Conservation (phyloP, 2,113 vertebrate species). For the Cynopterus brachyotis region DNA sequence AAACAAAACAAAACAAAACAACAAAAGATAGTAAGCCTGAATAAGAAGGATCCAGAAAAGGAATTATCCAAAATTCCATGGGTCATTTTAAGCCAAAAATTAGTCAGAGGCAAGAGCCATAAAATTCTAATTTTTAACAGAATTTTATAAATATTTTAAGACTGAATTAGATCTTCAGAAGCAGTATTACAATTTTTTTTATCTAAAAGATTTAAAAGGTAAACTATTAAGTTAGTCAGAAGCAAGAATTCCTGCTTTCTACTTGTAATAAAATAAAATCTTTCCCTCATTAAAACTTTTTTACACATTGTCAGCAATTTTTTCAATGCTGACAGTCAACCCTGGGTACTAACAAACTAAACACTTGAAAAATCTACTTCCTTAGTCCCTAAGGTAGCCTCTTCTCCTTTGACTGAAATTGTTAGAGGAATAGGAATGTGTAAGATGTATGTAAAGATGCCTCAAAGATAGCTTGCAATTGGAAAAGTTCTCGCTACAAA, state of each 20-base stretch:
- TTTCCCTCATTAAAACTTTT: constrained; percentile 31
- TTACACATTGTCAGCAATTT: constrained; percentile 52
- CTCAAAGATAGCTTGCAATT: constrained; percentile 63
- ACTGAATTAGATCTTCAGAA: neutral
- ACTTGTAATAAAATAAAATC: constrained; percentile 14
- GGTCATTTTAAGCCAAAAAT: neutral
- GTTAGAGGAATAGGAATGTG: neutral
- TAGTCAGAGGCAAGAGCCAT: neutral
- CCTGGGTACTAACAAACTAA: constrained; percentile 63
- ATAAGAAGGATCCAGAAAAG: neutral
- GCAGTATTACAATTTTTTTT: neutral
- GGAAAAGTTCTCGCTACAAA: constrained; percentile 37
- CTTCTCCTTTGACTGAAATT: constrained; percentile 62
- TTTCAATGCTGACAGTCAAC: constrained; percentile 62
- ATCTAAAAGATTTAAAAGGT: neutral
- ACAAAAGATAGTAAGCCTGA: neutral
- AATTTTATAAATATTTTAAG: neutral
- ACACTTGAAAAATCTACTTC: constrained; percentile 63
- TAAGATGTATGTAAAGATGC: constrained; percentile 55
- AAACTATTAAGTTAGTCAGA: constrained; percentile 14
- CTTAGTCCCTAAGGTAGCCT: constrained; percentile 18
- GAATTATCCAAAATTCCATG: neutral
- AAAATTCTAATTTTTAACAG: constrained; percentile 29
- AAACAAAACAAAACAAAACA: neutral
- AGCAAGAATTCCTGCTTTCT: neutral